Evolutionary conservation across 2,888 invertebrate genomes (phyloP), one percentile per base, ranked within the genome.

Genomic region (Dichetophora obliterata): DNA sequence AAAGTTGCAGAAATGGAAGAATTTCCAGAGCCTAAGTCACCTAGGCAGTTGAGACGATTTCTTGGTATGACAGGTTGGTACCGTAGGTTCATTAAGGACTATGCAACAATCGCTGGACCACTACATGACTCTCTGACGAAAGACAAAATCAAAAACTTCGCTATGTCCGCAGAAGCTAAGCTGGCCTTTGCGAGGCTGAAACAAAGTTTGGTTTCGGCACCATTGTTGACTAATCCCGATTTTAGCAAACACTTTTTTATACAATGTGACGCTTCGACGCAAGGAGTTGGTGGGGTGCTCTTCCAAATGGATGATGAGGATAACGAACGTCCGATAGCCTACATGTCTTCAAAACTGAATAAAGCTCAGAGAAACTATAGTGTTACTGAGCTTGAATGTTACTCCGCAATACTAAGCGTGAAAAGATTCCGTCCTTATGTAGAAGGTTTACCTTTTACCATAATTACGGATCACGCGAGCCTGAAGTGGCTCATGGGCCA

Each of bases 401-500:
- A 19, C 8, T 70, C 75, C 0, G 77, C 75, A 0, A 63, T 77
- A 4, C 5, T 72, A 5, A 61, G 68, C 31, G 77, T 77, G 4
- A 52, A 77, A 50, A 75, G 27, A 34, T 77, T 79, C 24, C n/a
- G 75, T 14, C 50, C 77, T 3, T 77, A 75, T 37, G 66, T 77
- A 48, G 77, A 79, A 59, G 83, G 83, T 5, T 77, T 78, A n/a
- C 70, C 63, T 16, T 81, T 81, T 48, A 80, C 19, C 2, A 78
- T 81, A 0, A 22, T 50, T 50, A 50, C 50, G n/a, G 50, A 50
- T 6, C 50, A 50, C 50, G 14, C 50, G 16, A 50, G 50, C 50
- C 50, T 50, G n/a, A 50, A 50, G n/a, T 31, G 31, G 31, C 31
- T 31, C 5, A 31, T 31, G 31, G 5, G 31, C 31, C 31, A 31